Base-by-base conservation (phyloP, 2,888 invertebrate species). In the Vandiemenella viatica region DNA sequence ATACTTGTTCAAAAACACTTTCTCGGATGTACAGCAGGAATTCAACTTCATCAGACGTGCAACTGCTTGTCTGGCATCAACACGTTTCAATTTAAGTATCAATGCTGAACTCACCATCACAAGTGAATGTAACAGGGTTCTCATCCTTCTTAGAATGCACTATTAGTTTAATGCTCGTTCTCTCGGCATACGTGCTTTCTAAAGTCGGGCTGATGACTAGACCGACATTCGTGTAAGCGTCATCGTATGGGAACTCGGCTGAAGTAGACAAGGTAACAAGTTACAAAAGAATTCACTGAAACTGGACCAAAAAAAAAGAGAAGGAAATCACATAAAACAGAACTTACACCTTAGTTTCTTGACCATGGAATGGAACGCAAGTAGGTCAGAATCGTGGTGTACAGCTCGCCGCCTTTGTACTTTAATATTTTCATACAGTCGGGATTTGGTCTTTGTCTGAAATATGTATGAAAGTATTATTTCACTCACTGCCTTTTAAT, bases 141-240 rank as follows among this genome's bases (percentile, higher is more conserved):
- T 75, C 72, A 8, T 75, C 72, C 60, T 75, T 73, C 48, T 72
- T 62, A 65, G 60, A 62, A 51, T 79, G 79, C 52, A 96, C 86
- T 59, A 88, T 74, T 56, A 96, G 72, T 69, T 93, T 93, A 57
- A 95, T 85, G 64, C 91, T 92, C 45, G 89, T 86, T 55, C 82
- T 77, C 52, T 77, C 78, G 21, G 80, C 76, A 65, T 87, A 86
- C 56, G 77, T 75, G 62, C 83, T 85, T 56, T 85, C 83, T 56
- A 91, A 82, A 61, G 87, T 79, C 1, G 91, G 82, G 56, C 93
- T 92, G 54, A 91, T 77, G 50, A 95, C 81, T 61, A 91, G 79
- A 0, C 95, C 95, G 37, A 84, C 79, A 69, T 96, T 95, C 13
- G 87, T 84, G 50, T 69, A 73, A 17, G 74, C 73, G 65, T 93